A percentile compares a stretch with the other conserved stretches of the same genome.
phyloP scores from a whole-genome alignment of 2,888 invertebrate species.

The Agrochola circellaris region DNA sequence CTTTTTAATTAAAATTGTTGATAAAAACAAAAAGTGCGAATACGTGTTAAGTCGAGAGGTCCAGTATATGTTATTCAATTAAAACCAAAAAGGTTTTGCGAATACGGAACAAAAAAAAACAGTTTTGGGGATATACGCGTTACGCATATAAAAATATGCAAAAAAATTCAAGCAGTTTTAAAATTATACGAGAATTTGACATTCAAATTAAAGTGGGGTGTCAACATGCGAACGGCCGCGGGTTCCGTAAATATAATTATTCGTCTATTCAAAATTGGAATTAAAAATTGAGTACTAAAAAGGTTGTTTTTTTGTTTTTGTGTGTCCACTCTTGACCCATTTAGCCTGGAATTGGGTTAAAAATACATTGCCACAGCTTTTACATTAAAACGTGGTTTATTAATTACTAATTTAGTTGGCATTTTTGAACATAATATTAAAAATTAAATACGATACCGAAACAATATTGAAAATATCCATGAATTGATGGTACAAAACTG shows the following conservation, averaged over 20 bases:
- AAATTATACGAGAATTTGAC: conserved; percentile 76
- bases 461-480: not conserved
- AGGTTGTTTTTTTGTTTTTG: conserved; percentile 16
- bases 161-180: conserved; percentile 73
- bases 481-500: not conserved
- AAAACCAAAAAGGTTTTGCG: conserved; percentile 60
- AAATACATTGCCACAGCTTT: not conserved
- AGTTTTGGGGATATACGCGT: conserved; percentile 56
- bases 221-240: conserved; percentile 67
- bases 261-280: conserved; percentile 74
- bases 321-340: conserved; percentile 27
- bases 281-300: conserved; percentile 40
- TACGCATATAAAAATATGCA: conserved; percentile 75
- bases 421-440: not conserved
- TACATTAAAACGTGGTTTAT: not conserved
- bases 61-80: conserved; percentile 67
- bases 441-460: not conserved
- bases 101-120: conserved; percentile 56
- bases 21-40: conserved; percentile 45
- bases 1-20: conserved; percentile 55
- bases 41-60: conserved; percentile 55
- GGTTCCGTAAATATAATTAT: conserved; percentile 77
- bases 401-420: not conserved
- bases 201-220: conserved; percentile 77
- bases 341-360: conserved; percentile 6